Percentiles rank a stretch among this genome's conserved stretches.
Evolutionary conservation across 1,140 invertebrate species (phyloP).

Genomic region (Hetaerina americana): DNA sequence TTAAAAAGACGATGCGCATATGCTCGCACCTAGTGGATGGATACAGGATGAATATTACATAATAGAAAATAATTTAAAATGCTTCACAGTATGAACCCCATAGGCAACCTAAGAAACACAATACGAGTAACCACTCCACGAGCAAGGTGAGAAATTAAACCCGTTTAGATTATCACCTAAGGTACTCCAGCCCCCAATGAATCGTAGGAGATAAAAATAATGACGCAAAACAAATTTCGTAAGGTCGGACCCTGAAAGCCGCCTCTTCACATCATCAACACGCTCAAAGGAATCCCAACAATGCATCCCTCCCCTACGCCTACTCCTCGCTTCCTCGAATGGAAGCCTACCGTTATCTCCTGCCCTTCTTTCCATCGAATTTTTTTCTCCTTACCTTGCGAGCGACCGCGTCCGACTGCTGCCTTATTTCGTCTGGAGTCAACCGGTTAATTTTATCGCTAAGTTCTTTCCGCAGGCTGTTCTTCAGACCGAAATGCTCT

Average conservation of each 20-base stretch:
- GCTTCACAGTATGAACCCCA: too few species aligned
- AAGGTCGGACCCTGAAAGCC: background rate
- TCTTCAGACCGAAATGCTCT: background rate
- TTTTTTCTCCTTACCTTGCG: background rate
- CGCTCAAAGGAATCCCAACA: background rate
- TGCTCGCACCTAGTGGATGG: too few species aligned
- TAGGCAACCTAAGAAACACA: too few species aligned
- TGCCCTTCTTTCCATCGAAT: background rate
- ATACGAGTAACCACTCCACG: too few species aligned
- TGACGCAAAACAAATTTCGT: background rate
- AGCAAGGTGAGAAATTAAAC: too few species aligned
- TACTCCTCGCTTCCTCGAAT: background rate
- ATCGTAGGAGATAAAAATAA: conserved; percentile 21
- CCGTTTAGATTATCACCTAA: too few species aligned
- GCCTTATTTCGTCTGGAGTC: conserved; percentile 23
- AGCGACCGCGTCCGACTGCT: conserved; percentile 20
- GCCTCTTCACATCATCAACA: background rate
- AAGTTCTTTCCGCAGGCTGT: background rate
- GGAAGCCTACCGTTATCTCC: background rate
- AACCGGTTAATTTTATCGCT: background rate
- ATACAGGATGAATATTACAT: too few species aligned
- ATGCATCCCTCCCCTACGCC: too few species aligned
- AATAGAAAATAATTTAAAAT: too few species aligned
- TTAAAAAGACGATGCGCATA: too few species aligned
- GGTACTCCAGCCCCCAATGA: too few species aligned